Conservation (phyloP, 2,888 invertebrate species). For the Tholera decimalis region DNA sequence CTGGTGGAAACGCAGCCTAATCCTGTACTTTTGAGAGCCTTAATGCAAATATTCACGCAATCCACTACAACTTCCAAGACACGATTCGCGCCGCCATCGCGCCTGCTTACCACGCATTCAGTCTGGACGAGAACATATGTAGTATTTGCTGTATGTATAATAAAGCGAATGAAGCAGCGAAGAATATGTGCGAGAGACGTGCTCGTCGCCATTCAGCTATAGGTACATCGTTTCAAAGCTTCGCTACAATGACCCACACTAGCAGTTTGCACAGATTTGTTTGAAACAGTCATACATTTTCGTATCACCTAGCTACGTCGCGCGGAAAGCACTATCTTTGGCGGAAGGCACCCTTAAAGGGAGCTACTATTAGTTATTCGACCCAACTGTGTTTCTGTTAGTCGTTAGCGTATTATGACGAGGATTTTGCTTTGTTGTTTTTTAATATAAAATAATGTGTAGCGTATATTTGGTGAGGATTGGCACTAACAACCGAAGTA, state of each 20-base stretch:
- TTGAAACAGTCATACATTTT: background rate
- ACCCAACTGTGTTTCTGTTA: slow-evolving; percentile 1
- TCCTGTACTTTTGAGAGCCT: no score
- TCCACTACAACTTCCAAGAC: no score
- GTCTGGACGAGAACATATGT: no score
- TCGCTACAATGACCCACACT: background rate
- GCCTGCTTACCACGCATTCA: no score
- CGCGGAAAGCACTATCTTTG: no score
- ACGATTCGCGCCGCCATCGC: no score
- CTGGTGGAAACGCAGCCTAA: no score
- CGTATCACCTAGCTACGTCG: background rate
- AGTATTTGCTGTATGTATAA: background rate
- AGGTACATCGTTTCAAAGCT: background rate
- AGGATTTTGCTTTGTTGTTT: no score
- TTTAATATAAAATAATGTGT: no score
- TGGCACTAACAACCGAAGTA: no score
- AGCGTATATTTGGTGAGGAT: no score
- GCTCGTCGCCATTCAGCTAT: background rate
- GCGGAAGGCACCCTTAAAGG: slow-evolving; percentile 8
- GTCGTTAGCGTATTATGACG: slow-evolving; percentile 32
- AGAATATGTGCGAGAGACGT: background rate
- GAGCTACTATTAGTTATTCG: slow-evolving; percentile 29
- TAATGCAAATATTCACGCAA: no score
- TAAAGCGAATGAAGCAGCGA: background rate
- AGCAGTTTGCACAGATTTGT: background rate